Conservation (phyloP, 2,113 vertebrate genomes). For the Odobenus rosmarus region DNA sequence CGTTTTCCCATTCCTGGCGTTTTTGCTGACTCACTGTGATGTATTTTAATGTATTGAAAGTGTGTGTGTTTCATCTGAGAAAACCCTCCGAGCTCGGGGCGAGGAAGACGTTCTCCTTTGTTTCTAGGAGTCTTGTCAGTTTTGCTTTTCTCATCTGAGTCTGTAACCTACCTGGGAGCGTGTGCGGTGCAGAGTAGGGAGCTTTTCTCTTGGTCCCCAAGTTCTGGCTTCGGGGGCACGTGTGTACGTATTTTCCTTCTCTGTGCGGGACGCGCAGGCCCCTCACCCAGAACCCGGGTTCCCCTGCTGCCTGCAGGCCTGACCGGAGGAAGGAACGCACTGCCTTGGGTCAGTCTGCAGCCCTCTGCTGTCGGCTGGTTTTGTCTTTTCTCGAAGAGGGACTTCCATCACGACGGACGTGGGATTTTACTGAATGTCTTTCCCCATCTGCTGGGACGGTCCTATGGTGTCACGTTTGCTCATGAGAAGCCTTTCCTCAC, state of each 20-base stretch:
- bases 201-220: background rate
- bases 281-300: background rate
- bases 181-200: background rate
- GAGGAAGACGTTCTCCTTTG: background rate
- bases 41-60: background rate
- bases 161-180: background rate
- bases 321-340: background rate
- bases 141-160: background rate
- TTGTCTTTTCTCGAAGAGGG: background rate
- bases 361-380: background rate
- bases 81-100: background rate
- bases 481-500: background rate
- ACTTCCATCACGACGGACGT: background rate
- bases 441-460: background rate
- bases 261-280: too few relatives aligned
- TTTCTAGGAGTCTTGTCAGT: background rate
- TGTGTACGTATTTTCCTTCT: background rate
- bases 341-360: background rate
- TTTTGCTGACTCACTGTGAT: background rate
- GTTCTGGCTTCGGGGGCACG: too few relatives aligned
- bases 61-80: background rate
- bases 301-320: background rate
- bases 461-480: background rate
- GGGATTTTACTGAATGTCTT: background rate
- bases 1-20: fast-evolving